Evolutionary conservation across 2,888 invertebrate species (phyloP).

Genomic region (Drosophila robusta): DNA sequence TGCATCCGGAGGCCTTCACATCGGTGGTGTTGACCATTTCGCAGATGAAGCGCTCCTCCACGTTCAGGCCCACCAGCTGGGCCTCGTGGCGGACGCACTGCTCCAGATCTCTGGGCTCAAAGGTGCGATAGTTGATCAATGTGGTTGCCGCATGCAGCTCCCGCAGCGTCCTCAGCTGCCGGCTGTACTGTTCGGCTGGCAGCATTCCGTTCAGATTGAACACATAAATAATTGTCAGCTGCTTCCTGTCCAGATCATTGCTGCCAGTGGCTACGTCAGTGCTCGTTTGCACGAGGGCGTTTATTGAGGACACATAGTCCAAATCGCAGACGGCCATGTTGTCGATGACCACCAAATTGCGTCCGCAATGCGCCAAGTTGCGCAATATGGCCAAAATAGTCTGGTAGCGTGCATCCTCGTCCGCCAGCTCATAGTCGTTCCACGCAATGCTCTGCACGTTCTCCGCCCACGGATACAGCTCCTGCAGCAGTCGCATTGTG

Average conservation of each 20-base stretch:
- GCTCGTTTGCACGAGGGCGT: constrained; percentile 32
- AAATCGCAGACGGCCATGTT: constrained; percentile 69
- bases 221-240: constrained; percentile 75
- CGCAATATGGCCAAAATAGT: constrained; percentile 41
- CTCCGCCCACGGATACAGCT: constrained; percentile 82
- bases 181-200: constrained; percentile 24
- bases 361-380: constrained; percentile 78
- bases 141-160: constrained; percentile 53
- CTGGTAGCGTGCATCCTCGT: constrained; percentile 32
- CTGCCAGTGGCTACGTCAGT: constrained; percentile 11
- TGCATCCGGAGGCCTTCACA: constrained; percentile 78
- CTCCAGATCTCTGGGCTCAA: constrained; percentile 67
- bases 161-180: constrained; percentile 35
- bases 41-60: constrained; percentile 55
- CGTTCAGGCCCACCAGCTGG: constrained; percentile 43
- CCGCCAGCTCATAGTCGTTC: constrained; percentile 50
- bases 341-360: constrained; percentile 83
- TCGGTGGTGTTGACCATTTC: constrained; percentile 74
- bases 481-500: constrained; percentile 64
- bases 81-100: constrained; percentile 77
- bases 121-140: constrained; percentile 68
- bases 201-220: constrained; percentile 75
- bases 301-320: constrained; percentile 62
- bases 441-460: constrained; percentile 77
- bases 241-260: constrained; percentile 30